Evolutionary conservation across 2,113 vertebrate genomes (phyloP), one percentile per base, ranked within the genome.

Genomic region (Myotis davidii): DNA sequence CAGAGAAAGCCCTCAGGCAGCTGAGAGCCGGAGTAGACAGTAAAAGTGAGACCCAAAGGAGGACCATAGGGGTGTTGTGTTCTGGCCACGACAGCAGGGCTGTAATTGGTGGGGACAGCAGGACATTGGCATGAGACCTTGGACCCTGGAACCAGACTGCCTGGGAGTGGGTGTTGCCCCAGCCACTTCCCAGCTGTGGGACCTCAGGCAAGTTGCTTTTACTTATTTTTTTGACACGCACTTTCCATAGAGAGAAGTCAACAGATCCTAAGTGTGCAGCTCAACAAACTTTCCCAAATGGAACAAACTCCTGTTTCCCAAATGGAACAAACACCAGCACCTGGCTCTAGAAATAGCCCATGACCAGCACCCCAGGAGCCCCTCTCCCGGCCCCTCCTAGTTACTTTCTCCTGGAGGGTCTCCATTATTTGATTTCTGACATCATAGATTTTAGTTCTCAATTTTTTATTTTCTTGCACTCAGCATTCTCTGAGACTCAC

Each of bases 161-260:
- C 50, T 81, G 6, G 39, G 52, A 13, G 69, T 54, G 32, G 29
- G 25, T n/a, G 39, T 91, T 52, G 3, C 14, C 16, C 34, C 7
- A 13, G 37, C 64, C 9, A 39, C 16, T 94, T 87, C 27, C 17
- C 34, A 87, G 27, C 37, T 72, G 2, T 90, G 70, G 25, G 20
- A 74, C 9, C 32, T 34, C 1, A 18, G n/a, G 34, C 17, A 65
- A n/a, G 3, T 76, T 67, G 70, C 54, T 84, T 88, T 70, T 73
- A n/a, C 76, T 85, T 72, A 78, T 73, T 50, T 94, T 77, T 78
- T 42, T 78, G 34, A 78, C 79, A 88, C 84, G 21, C 20, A 54
- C 27, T 74, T 45, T 83, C 32, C 48, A 27, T 21, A 54, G 67
- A 74, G 34, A 89, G 45, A 64, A 50, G n/a, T 9, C 84, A 74